Percentiles rank a stretch among this genome's conserved stretches.
Conservation (phyloP, 2,888 invertebrate genomes). For the Tetrapedia diversipes region DNA sequence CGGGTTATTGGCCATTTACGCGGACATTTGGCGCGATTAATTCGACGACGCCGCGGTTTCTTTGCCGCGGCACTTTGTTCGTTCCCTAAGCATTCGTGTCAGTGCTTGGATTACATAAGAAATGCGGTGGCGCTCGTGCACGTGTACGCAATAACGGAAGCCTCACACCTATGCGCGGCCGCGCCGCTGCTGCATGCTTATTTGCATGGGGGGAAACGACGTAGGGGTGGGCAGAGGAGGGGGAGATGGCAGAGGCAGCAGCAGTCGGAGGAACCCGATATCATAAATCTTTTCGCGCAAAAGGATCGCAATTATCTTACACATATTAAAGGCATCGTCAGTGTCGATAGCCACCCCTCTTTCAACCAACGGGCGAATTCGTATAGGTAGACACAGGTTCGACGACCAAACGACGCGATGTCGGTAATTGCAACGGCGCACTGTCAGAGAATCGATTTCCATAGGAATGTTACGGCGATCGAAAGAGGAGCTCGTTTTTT, state of each 20-base stretch:
- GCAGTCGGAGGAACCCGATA: constrained; percentile 48
- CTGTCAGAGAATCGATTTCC: not conserved
- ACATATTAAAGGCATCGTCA: constrained; percentile 78
- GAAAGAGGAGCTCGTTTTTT: too few species aligned
- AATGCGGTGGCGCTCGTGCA: constrained; percentile 37
- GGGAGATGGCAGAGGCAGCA: constrained; percentile 3
- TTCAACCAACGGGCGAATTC: not conserved
- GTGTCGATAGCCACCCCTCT: constrained; percentile 63
- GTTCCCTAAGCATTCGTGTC: constrained; percentile 46
- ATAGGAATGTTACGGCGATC: not conserved
- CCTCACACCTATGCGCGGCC: constrained; percentile 56
- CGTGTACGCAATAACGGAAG: constrained; percentile 47
- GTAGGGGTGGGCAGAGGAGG: constrained; percentile 26
- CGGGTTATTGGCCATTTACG: constrained; percentile 58
- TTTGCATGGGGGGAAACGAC: constrained; percentile 63
- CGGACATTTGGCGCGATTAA: constrained; percentile 57
- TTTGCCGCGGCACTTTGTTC: constrained; percentile 26
- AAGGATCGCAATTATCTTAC: constrained; percentile 77
- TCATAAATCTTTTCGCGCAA: constrained; percentile 78
- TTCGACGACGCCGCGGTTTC: constrained; percentile 39
- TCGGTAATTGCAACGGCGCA: constrained; percentile 3
- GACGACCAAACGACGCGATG: not conserved
- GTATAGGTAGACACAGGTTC: not conserved
- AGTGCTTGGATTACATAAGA: constrained; percentile 59
- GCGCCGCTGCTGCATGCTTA: constrained; percentile 71